phyloP scores from a whole-genome alignment of 2,113 vertebrate genomes.

The Mesembrinibis cayennensis region DNA sequence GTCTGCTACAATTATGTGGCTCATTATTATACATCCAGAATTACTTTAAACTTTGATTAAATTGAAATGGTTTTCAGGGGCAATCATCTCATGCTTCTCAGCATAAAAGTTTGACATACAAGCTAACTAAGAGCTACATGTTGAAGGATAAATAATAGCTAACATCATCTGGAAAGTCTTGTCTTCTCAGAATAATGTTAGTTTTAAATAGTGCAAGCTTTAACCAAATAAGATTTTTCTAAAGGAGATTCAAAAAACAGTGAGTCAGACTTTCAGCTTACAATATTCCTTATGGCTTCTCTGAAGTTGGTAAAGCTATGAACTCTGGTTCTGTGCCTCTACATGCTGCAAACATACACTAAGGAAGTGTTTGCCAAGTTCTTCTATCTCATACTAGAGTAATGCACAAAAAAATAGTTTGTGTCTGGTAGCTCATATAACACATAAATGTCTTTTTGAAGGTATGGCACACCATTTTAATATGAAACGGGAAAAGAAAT shows the following conservation, averaged over 20 bases:
- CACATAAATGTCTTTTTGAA: neutral
- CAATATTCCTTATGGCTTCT: neutral
- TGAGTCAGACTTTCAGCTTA: neutral
- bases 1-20: neutral
- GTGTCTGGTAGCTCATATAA: no score
- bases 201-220: neutral
- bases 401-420: neutral
- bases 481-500: neutral
- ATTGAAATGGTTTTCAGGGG: accelerated
- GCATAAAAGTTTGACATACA: accelerated
- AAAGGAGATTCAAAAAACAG: neutral
- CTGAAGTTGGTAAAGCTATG: neutral
- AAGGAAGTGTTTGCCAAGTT: no score
- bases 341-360: accelerated
- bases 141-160: neutral
- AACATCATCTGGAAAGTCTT: accelerated
- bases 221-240: neutral
- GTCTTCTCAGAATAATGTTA: neutral
- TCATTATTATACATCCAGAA: neutral
- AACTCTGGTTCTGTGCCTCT: neutral
- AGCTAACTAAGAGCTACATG: accelerated
- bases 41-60: neutral
- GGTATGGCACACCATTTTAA: no score
- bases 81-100: neutral
- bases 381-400: accelerated